Evolutionary conservation across 1,140 invertebrate species (phyloP), one percentile per base, ranked within the genome.

Genomic region (Drosophila tsacasi): DNA sequence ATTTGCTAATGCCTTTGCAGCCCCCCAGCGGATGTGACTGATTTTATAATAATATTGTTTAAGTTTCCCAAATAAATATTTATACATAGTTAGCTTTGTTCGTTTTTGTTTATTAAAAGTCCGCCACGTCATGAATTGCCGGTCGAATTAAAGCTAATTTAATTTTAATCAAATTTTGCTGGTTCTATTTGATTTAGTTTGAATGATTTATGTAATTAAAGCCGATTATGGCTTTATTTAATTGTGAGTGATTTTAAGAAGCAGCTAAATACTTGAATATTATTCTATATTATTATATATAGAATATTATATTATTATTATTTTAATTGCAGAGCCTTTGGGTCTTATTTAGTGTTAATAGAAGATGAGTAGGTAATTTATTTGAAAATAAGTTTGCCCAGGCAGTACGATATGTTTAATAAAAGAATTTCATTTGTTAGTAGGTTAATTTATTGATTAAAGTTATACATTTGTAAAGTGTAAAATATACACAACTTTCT

Each of bases 1-100:
- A 78, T 78, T 83, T 82, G 63, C 44, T 77, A 65, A 74, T 74
- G 32, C 2, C 32, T 66, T 66, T 65, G 60, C 65, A 75, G 61
- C 42, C 67, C 35, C 58, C 27, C 17, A 50, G 54, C 79, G 79
- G 73, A 81, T 72, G 60, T 77, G 17, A 27, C 37, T 77, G 62
- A 74, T 82, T 67, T 57, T 66, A 58, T 54, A 42, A 59, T 74
- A 54, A 59, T 62, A 59, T 62, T 55, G 27, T 47, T 47, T 49
- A 58, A 44, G 23, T 47, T 79, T 79, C 55, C 44, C 71, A 47
- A 64, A 65, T 60, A 64, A 54, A 72, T 78, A 65, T 71, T 55
- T 50, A 57, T 25, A 44, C 23, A 37, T 55, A 49, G 54, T 47
- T 79, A 13, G 30, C 27, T 21, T 13, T 17, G 19, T 39, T 54